Percentiles rank a stretch among this genome's conserved stretches.
Conservation (phyloP, 2,888 invertebrate genomes). For the Mythimna albipuncta region DNA sequence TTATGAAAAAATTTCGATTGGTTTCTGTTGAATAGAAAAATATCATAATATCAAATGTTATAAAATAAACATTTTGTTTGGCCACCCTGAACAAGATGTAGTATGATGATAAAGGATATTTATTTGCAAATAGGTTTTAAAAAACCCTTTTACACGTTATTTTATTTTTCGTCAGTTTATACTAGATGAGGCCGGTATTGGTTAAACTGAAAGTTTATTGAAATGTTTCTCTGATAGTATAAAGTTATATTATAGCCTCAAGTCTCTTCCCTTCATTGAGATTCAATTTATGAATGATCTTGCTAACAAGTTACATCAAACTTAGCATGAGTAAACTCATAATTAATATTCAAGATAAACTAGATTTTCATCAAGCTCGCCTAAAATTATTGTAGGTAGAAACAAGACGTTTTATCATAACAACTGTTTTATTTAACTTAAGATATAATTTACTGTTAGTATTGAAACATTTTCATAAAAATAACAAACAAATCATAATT, state of each 20-base stretch:
- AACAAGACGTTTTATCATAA: neutral
- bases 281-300: constrained; percentile 12
- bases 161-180: no score
- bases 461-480: neutral
- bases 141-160: no score
- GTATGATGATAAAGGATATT: no score
- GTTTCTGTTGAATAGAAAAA: no score
- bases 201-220: neutral
- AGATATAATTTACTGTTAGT: neutral
- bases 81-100: no score
- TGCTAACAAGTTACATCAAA: neutral
- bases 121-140: no score
- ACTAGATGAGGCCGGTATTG: no score
- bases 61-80: no score
- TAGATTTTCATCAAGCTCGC: neutral
- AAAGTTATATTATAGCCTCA: constrained; percentile 21
- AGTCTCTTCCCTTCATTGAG: constrained; percentile 12
- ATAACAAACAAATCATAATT: neutral
- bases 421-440: neutral
- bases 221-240: constrained; percentile 16
- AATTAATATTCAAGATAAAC: neutral
- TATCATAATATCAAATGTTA: no score
- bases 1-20: no score
- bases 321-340: neutral
- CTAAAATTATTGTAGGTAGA: neutral